Evolutionary conservation across 2,113 vertebrate species (phyloP), one percentile per base, ranked within the genome.

Genomic region (Coreoperca whiteheadi): DNA sequence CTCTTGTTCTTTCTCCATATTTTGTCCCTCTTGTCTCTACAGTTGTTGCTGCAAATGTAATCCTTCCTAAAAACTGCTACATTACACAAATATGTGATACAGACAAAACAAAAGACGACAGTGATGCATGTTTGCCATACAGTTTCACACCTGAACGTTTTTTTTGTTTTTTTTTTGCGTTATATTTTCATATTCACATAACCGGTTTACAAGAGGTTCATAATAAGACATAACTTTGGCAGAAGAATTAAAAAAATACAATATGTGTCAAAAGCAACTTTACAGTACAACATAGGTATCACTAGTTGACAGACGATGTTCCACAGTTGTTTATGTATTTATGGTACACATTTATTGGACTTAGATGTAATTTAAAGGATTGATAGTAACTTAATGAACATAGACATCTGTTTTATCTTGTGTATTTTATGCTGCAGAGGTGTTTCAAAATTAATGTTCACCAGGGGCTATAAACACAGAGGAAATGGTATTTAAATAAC

Each of bases 111-210:
- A 18, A 28, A 41, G n/a, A 53, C 7, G 21, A 37, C 53, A 70
- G 21, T 16, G 23, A 82, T 34, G 34, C 25, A 66, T 67, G 51
- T 53, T 51, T 8, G 2, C 12, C 20, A 32, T 11, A n/a, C 39
- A 75, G n/a, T 28, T 37, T 68, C 7, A 53, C 56, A 75, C 6
- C n/a, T 43, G 46, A 67, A 71, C 18, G 23, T n/a, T n/a, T n/a
- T 32, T 28, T 30, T 39, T 39, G 39, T 8, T 41, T 56, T 76
- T 54, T 56, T 61, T 16, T 1, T n/a, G 23, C 46, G 43, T 75
- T 57, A 50, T 64, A 70, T 64, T 76, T 68, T 67, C 37, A 65
- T 50, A 43, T 64, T 81, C 59, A 86, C 72, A 73, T 8, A 50
- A 20, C 30, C 64, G 54, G 14, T 63, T 68, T 37, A 84, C 82